Percentiles rank a stretch among this genome's conserved stretches.
phyloP scores from a whole-genome alignment of 2,888 invertebrate genomes.

The Tetragnatha montana region DNA sequence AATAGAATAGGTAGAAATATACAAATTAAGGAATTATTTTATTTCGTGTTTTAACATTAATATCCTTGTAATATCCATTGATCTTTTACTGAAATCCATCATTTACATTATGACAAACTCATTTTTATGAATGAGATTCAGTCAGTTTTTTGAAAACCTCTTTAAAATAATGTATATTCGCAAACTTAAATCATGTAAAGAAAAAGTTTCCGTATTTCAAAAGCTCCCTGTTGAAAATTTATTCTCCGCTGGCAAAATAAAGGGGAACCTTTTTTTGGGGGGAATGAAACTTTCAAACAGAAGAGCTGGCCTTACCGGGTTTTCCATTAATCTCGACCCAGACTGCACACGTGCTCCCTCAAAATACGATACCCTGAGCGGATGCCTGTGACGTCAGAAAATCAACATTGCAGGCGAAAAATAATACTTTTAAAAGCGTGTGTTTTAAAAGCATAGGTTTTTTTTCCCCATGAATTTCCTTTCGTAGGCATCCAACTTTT shows the following conservation, averaged over 20 bases:
- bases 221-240: background rate
- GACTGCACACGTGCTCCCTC: conserved; percentile 23
- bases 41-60: too few relatives aligned
- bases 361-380: conserved; percentile 39
- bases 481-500: background rate
- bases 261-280: background rate
- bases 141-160: too few relatives aligned
- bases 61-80: too few relatives aligned
- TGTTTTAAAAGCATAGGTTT: conserved; percentile 27
- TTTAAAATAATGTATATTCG: too few relatives aligned
- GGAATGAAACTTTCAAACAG: conserved; percentile 1
- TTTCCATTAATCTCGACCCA: conserved; percentile 50
- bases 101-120: too few relatives aligned
- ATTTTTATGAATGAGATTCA: too few relatives aligned
- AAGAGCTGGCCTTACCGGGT: conserved; percentile 16
- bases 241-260: background rate
- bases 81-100: too few relatives aligned
- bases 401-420: conserved; percentile 45
- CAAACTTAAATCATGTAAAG: background rate
- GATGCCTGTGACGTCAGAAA: conserved; percentile 44
- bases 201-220: background rate
- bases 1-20: too few relatives aligned
- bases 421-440: conserved; percentile 34
- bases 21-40: too few relatives aligned
- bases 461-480: background rate